phyloP scores from a whole-genome alignment of 2,888 invertebrate genomes.

The Hetaerina titia region DNA sequence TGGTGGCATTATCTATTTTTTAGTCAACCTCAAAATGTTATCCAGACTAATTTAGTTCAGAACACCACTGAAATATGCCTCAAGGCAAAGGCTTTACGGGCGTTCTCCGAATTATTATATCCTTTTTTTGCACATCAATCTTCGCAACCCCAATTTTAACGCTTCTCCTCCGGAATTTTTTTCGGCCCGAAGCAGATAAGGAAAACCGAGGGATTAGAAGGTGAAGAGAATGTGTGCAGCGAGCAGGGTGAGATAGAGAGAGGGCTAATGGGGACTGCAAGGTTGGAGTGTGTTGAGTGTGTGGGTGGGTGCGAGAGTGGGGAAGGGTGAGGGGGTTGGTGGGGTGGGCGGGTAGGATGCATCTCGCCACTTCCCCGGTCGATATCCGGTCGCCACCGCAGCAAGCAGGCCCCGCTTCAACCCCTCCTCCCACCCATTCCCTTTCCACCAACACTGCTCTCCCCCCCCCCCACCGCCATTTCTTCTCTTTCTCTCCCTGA shows the following conservation, averaged over 20 bases:
- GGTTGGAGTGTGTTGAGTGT: neutral
- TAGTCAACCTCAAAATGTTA: too few species aligned
- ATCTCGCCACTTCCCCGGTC: slow-evolving; percentile 58
- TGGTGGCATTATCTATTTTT: too few species aligned
- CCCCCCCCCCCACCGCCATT: neutral
- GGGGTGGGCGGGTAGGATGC: slow-evolving; percentile 6
- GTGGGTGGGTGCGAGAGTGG: neutral
- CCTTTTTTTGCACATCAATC: too few species aligned
- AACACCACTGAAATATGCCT: too few species aligned
- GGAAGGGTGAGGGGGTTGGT: neutral
- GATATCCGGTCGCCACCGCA: slow-evolving; percentile 67
- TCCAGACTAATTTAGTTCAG: too few species aligned
- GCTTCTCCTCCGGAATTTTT: too few species aligned
- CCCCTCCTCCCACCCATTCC: neutral
- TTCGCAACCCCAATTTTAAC: too few species aligned
- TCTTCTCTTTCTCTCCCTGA: slow-evolving; percentile 24
- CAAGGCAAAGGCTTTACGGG: too few species aligned
- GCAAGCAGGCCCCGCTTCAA: slow-evolving; percentile 14
- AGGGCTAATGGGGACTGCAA: neutral
- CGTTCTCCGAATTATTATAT: too few species aligned
- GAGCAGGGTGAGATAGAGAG: neutral
- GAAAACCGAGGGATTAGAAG: neutral
- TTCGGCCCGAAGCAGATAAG: neutral
- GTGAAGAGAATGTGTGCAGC: neutral
- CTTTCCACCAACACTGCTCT: neutral